Conservation (phyloP, 2,888 invertebrate species). For the Agrotis puta region DNA sequence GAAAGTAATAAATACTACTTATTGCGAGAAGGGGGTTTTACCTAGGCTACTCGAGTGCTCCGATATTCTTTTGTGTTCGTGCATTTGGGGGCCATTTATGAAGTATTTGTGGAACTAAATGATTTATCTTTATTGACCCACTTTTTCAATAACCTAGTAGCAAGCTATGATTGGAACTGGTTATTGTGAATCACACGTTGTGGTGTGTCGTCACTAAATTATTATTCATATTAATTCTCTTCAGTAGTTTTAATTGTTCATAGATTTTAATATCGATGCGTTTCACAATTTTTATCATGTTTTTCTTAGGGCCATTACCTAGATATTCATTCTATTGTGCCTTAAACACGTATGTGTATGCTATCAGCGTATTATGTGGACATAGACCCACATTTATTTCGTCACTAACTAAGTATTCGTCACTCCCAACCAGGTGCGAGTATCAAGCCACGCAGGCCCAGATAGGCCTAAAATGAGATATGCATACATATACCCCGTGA, state of each 20-base stretch:
- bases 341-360: neutral
- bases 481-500: neutral
- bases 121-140: neutral
- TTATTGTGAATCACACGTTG: too few relatives aligned
- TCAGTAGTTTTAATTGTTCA: neutral
- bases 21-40: neutral
- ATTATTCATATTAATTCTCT: too few relatives aligned
- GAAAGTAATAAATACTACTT: neutral
- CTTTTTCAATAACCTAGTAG: neutral
- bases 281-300: slow-evolving; percentile 2
- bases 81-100: neutral
- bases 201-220: neutral
- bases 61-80: slow-evolving; percentile 11
- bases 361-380: neutral
- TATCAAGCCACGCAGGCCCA: neutral
- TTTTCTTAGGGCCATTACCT: neutral
- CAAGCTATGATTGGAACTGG: too few relatives aligned
- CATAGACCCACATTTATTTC: neutral
- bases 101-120: slow-evolving; percentile 5
- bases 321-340: neutral
- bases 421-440: too few relatives aligned
- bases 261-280: neutral
- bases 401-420: neutral
- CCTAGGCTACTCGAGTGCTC: neutral
- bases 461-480: neutral